A percentile compares a stretch with the other conserved stretches of the same genome.
phyloP scores from a whole-genome alignment of 2,113 vertebrate genomes.

The Lophius piscatorius region DNA sequence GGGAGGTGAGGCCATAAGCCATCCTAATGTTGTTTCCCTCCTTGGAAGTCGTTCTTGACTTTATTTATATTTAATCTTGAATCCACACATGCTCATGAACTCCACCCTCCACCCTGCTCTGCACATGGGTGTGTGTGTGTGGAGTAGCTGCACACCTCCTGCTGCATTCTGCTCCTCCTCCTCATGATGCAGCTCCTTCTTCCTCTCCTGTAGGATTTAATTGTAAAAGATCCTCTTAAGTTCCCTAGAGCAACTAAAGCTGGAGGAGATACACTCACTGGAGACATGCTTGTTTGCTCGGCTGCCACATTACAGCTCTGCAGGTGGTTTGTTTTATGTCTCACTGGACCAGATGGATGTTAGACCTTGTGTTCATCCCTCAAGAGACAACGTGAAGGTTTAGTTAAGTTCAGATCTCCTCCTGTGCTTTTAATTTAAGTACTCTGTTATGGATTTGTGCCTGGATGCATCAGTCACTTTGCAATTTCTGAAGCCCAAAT shows the following conservation, averaged over 20 bases:
- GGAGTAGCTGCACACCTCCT: slow-evolving; percentile 71
- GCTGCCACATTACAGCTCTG: slow-evolving; percentile 5
- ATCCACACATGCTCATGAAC: slow-evolving; percentile 5
- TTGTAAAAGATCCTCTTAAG: slow-evolving; percentile 46
- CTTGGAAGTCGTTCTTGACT: background rate
- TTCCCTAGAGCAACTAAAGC: slow-evolving; percentile 30
- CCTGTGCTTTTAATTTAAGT: slow-evolving; percentile 14
- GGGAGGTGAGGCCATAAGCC: slow-evolving; percentile 84
- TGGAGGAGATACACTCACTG: slow-evolving; percentile 17
- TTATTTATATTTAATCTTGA: background rate
- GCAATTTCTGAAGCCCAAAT: background rate
- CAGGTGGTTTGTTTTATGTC: slow-evolving; percentile 19
- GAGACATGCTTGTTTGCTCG: slow-evolving; percentile 13
- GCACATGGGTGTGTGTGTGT: slow-evolving; percentile 50
- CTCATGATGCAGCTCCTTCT: slow-evolving; percentile 36
- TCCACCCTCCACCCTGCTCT: slow-evolving; percentile 27
- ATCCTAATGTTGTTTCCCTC: background rate
- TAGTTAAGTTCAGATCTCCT: background rate
- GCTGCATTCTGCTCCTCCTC: slow-evolving; percentile 32
- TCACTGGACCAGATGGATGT: no score
- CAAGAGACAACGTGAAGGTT: background rate
- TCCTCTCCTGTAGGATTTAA: slow-evolving; percentile 39
- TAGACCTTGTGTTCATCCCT: background rate
- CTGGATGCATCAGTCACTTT: slow-evolving; percentile 1
- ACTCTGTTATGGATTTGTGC: background rate